phyloP scores from a whole-genome alignment of 2,113 vertebrate species.

The Orcinus orca region DNA sequence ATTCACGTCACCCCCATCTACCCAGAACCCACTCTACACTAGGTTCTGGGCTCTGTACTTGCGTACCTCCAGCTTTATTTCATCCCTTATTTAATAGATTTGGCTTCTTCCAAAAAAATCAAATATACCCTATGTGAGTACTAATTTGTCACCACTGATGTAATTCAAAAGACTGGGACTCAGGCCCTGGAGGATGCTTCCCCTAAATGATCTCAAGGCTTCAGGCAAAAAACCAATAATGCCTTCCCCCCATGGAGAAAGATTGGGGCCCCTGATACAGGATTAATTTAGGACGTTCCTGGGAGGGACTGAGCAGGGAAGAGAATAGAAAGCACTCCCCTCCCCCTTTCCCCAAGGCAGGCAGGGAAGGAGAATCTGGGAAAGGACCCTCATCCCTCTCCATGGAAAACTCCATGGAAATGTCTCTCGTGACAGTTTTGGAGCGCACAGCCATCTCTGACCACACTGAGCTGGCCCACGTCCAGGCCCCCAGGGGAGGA shows the following conservation, averaged over 20 bases:
- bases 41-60: background rate
- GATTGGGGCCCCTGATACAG: background rate
- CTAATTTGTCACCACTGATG: background rate
- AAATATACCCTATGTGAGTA: background rate
- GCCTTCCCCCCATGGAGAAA: background rate
- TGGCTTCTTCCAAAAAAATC: background rate
- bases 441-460: background rate
- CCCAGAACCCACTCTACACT: background rate
- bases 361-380: background rate
- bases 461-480: background rate
- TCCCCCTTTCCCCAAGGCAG: background rate
- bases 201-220: background rate
- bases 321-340: background rate
- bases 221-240: background rate
- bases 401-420: conserved; percentile 5
- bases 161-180: background rate
- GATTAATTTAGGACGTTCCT: background rate
- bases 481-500: background rate
- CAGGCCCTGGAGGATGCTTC: background rate
- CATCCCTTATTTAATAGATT: background rate
- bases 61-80: background rate
- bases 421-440: background rate
- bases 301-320: background rate
- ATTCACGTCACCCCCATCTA: accelerated
- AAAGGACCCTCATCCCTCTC: background rate